A percentile compares a stretch with the other conserved stretches of the same genome.
These are phyloP conservation scores for Cantharis lateralis DNA, from an alignment of 2,888 invertebrate genomes.

Conservation along the genomic window DNA sequence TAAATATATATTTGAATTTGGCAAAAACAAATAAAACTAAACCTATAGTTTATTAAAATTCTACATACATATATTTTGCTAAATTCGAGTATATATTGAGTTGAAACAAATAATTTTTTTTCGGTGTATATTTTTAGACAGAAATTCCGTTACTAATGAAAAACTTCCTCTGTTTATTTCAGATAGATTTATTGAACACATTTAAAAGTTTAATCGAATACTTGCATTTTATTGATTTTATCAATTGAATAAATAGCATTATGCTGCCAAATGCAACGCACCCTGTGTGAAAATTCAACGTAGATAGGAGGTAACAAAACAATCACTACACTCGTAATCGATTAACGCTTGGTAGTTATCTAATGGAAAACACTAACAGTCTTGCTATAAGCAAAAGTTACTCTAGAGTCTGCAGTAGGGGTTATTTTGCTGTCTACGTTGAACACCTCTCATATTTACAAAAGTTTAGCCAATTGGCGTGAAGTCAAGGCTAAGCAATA, in stretches of 20 bases:
- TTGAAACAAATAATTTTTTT: too few species aligned
- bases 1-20: too few species aligned
- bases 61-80: too few species aligned
- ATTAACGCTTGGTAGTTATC: background rate
- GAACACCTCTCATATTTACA: background rate
- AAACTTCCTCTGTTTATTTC: too few species aligned
- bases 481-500: background rate
- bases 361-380: background rate
- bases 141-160: too few species aligned
- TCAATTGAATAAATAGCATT: background rate
- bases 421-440: background rate
- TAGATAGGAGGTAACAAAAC: background rate
- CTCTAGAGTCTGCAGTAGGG: too few species aligned
- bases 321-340: background rate
- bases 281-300: background rate
- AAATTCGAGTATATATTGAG: too few species aligned
- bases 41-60: too few species aligned
- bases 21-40: too few species aligned
- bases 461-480: background rate
- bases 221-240: background rate
- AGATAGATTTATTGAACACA: too few species aligned
- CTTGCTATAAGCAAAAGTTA: background rate
- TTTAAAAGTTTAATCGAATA: too few species aligned
- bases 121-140: too few species aligned
- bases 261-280: background rate